phyloP scores from a whole-genome alignment of 2,113 vertebrate species.

The Cephalopholis sonnerati region DNA sequence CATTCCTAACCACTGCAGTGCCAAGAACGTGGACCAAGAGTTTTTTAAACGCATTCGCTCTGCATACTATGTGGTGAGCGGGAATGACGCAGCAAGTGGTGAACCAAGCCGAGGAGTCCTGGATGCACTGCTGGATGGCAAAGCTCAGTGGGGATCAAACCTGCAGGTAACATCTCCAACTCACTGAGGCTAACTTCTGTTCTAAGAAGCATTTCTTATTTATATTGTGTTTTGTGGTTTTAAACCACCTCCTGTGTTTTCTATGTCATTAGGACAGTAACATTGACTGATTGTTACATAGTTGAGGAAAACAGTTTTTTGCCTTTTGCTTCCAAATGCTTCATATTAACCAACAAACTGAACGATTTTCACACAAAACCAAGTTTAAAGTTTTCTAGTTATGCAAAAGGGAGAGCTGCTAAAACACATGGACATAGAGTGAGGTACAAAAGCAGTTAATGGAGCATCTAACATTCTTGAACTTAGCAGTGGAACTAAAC shows the following conservation, averaged over 20 bases:
- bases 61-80: slow-evolving; percentile 96
- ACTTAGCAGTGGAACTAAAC: too few species aligned
- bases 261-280: too few species aligned
- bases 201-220: too few species aligned
- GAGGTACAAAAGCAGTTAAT: too few species aligned
- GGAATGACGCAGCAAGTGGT: slow-evolving; percentile 91
- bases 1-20: slow-evolving; percentile 98
- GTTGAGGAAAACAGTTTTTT: too few species aligned
- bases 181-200: too few species aligned
- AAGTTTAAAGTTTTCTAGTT: too few species aligned
- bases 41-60: slow-evolving; percentile 96
- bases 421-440: too few species aligned
- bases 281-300: too few species aligned
- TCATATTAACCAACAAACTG: neutral
- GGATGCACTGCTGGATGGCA: slow-evolving; percentile 95
- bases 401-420: too few species aligned
- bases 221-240: neutral
- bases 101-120: slow-evolving; percentile 94
- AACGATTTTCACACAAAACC: neutral
- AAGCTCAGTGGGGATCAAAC: slow-evolving; percentile 98
- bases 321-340: neutral
- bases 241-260: too few species aligned
- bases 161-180: slow-evolving; percentile 88
- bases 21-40: slow-evolving; percentile 96
- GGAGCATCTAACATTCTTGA: too few species aligned